Evolutionary conservation across 2,113 vertebrate genomes (phyloP).

Genomic region (Balaenoptera acutorostrata): DNA sequence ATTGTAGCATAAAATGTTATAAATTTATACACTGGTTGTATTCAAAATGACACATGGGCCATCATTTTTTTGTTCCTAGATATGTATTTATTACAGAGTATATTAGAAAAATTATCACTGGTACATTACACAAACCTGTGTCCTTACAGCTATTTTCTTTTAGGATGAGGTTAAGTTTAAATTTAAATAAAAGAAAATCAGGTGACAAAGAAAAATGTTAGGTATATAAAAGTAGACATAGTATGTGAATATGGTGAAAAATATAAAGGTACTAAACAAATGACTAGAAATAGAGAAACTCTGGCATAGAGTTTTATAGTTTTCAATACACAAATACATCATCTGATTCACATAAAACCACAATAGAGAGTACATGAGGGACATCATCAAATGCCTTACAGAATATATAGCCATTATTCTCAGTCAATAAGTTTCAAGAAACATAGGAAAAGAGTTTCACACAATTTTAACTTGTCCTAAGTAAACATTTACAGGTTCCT

Average conservation of each 20-base stretch:
- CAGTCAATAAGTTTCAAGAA: neutral
- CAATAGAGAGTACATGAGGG: neutral
- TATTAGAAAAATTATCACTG: neutral
- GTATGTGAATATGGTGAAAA: neutral
- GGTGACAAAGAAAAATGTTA: neutral
- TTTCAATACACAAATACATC: neutral
- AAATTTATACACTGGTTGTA: neutral
- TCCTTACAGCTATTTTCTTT: neutral
- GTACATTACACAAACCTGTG: neutral
- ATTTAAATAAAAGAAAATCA: neutral
- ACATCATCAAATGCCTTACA: neutral
- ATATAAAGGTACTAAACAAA: neutral
- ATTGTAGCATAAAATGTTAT: neutral
- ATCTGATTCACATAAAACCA: neutral
- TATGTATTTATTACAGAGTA: neutral
- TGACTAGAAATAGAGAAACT: neutral
- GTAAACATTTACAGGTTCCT: neutral
- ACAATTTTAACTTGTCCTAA: conserved; percentile 26
- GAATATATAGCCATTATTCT: neutral
- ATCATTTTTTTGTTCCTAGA: neutral
- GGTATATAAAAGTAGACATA: neutral
- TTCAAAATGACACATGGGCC: neutral
- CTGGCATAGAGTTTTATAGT: neutral
- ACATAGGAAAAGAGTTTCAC: neutral
- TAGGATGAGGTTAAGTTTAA: neutral